A percentile compares a stretch with the other conserved stretches of the same genome.
These are phyloP conservation scores for Timandra comae DNA, from an alignment of 2,888 invertebrate genomes.

Conservation along the genomic window DNA sequence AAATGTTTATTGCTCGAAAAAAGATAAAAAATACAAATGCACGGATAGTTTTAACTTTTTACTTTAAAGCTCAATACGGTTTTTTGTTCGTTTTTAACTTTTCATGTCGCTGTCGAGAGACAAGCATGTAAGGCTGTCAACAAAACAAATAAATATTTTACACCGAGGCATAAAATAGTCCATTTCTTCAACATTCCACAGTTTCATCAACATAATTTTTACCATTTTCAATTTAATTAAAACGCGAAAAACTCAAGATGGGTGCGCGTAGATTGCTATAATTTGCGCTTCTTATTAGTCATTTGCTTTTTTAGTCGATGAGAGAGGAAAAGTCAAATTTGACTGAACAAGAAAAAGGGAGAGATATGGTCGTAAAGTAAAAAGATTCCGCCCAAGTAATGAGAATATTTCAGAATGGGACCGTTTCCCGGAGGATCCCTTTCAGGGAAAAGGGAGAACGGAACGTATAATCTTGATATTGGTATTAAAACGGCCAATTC, in stretches of 20 bases:
- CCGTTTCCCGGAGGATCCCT: conserved; percentile 42
- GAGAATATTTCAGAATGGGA: conserved; percentile 57
- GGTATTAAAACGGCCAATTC: conserved; percentile 34
- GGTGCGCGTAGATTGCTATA: conserved; percentile 51
- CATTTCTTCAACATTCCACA: conserved; percentile 9
- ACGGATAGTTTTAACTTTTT: conserved; percentile 48
- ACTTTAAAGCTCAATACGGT: conserved; percentile 46
- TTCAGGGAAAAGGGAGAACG: conserved; percentile 35
- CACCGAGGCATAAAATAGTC: conserved; percentile 15
- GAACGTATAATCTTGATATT: conserved; percentile 43
- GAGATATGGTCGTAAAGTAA: conserved; percentile 49
- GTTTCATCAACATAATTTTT: conserved; percentile 16
- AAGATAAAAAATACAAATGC: conserved; percentile 55
- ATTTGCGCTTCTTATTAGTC: conserved; percentile 63
- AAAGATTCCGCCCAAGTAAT: conserved; percentile 59
- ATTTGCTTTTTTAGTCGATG: conserved; percentile 50
- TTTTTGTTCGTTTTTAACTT: conserved; percentile 31
- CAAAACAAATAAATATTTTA: conserved; percentile 30
- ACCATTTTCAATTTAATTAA: conserved; percentile 53
- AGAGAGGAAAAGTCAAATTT: conserved; percentile 52
- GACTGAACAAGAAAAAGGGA: conserved; percentile 53
- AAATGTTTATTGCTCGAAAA: conserved; percentile 59
- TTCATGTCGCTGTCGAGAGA: conserved; percentile 42
- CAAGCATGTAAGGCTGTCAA: conserved; percentile 46
- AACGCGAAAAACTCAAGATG: conserved; percentile 35